Conservation (phyloP, 2,113 vertebrate genomes). For the Mirza zaza region DNA sequence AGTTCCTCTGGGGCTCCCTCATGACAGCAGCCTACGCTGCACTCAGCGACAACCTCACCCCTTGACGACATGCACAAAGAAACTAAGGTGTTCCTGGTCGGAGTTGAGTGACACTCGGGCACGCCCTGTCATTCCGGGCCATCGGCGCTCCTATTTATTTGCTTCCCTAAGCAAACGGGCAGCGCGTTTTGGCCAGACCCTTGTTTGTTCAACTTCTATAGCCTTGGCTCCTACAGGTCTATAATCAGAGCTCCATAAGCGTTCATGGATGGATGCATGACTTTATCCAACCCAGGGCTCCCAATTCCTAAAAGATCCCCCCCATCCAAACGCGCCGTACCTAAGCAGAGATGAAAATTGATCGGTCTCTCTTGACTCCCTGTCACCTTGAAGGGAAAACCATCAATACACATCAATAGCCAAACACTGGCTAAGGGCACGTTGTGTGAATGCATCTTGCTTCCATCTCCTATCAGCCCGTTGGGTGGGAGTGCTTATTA, state of each 20-base stretch:
- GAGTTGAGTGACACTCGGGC: too few species aligned
- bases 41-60: background rate
- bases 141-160: too few species aligned
- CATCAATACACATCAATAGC: background rate
- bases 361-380: too few species aligned
- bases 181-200: background rate
- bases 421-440: too few species aligned
- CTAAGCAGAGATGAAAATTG: background rate
- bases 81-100: too few species aligned
- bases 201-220: background rate
- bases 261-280: background rate
- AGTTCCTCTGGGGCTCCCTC: background rate
- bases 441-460: accelerated
- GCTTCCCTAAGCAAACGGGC: background rate
- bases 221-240: background rate
- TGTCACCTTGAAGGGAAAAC: background rate
- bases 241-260: background rate
- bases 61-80: accelerated
- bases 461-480: background rate
- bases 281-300: background rate
- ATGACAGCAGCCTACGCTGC: background rate
- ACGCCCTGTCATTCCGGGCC: too few species aligned
- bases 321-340: background rate
- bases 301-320: background rate
- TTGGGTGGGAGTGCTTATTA: background rate